These are phyloP conservation scores for Zeus faber DNA, from an alignment of 2,113 vertebrate species.

Conservation along the genomic window DNA sequence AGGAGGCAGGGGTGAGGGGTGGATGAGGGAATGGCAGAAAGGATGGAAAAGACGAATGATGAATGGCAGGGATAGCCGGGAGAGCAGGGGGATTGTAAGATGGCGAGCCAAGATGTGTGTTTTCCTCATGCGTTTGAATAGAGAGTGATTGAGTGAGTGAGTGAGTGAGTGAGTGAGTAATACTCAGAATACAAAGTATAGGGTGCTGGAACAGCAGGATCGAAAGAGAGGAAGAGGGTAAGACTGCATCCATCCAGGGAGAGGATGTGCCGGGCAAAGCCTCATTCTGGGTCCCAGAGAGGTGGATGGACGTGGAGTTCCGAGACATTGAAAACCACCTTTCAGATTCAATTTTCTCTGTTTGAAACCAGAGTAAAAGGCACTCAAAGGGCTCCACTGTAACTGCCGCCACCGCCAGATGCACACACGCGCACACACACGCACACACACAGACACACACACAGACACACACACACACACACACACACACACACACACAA, in stretches of 20 bases:
- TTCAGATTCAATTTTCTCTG: constrained; percentile 74
- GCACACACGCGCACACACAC: constrained; percentile 32
- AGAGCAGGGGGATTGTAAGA: not conserved
- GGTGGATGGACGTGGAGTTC: constrained; percentile 29
- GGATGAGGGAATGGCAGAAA: constrained; percentile 9
- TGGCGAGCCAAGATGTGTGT: constrained; percentile 21
- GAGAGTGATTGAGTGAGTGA: constrained; percentile 1
- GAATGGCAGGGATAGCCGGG: constrained; percentile 28
- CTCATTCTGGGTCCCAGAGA: constrained; percentile 12
- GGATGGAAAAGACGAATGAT: constrained; percentile 29
- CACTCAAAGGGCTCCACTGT: constrained; percentile 55
- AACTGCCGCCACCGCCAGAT: constrained; percentile 23
- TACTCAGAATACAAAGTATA: too few relatives aligned
- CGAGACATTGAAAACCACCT: constrained; percentile 61
- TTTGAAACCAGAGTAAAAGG: constrained; percentile 63
- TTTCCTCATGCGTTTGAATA: not conserved
- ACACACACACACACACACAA: not conserved
- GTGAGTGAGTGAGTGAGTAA: not conserved
- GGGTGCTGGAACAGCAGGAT: not conserved
- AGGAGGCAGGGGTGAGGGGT: not conserved
- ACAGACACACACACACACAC: constrained; percentile 5
- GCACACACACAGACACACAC: constrained; percentile 13
- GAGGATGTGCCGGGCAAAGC: too few relatives aligned
- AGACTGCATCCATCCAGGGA: not conserved
- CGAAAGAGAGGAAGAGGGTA: not conserved